These are phyloP conservation scores for Hybos culiciformis DNA, from an alignment of 2,888 invertebrate genomes.

Conservation along the genomic window DNA sequence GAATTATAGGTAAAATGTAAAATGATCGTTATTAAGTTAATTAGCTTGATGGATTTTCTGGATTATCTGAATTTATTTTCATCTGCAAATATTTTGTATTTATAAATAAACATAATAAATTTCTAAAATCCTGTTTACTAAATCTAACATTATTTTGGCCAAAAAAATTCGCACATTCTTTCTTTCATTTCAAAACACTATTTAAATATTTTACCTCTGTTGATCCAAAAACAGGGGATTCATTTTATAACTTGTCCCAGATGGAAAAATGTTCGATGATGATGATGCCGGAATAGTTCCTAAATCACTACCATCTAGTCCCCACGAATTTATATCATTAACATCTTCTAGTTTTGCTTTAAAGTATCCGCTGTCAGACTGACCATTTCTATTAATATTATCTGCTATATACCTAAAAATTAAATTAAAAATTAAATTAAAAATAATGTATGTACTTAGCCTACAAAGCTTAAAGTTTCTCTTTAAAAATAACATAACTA, in stretches of 20 bases:
- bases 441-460: neutral
- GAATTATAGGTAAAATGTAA: no score
- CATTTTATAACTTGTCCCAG: conserved; percentile 28
- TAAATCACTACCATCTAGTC: conserved; percentile 34
- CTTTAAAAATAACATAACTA: conserved; percentile 9
- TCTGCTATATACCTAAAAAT: neutral
- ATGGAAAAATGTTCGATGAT: neutral
- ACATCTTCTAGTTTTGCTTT: conserved; percentile 39
- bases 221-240: conserved; percentile 30
- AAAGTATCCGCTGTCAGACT: conserved; percentile 38
- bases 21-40: no score
- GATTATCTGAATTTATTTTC: no score
- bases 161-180: no score
- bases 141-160: no score
- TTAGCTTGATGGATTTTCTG: no score
- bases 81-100: no score
- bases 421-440: neutral
- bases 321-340: conserved; percentile 50
- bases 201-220: conserved; percentile 28
- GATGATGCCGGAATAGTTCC: neutral
- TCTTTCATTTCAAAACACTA: no score
- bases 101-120: no score
- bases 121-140: no score
- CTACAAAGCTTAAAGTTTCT: conserved; percentile 7
- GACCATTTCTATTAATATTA: conserved; percentile 46